Evolutionary conservation across 35 echinoderm and acorn worm genomes (phyloP), one percentile per base, ranked within the genome.

Genomic region (Anneissia japonica): DNA sequence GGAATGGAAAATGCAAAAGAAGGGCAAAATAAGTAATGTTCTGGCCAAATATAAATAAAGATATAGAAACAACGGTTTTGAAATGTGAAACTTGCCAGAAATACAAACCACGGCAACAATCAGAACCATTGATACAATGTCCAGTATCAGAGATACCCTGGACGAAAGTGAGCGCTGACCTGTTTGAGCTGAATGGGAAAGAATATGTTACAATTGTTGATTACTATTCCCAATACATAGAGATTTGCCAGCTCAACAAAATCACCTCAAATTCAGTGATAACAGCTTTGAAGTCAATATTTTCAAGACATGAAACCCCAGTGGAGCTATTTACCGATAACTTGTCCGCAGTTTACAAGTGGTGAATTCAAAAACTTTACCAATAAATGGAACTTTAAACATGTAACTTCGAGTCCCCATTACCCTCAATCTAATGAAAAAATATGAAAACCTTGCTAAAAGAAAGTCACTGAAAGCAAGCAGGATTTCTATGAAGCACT

Each of bases 401-500:
- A 97, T 45, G 80, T 32, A 34, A 90, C 87, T 12, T 84, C 89
- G 34, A 46, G 76, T 16, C 93, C 89, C 0, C 12, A 79, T 2
- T 92, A 89, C 37, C 89, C 85, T 30, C 90, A 92, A 38, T 75
- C 75, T 31, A 92, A 92, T 83, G 90, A n/a, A 77, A 77, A 77
- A 77, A 10, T 32, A 26, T 37, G 36, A 77, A 77, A 77, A 35
- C 76, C 14, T 17, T 77, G 32, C 16, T 77, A 1, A 32, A 34
- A 17, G n/a, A 77, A 32, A 77, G 76, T 37, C 6, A 32, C 1
- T 17, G 32, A 35, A 10, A 77, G 36, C n/a, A 77, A 34, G 3
- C 3, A 77, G n/a, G 76, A 77, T 32, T 26, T 37, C 1, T 34
- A 77, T 77, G 23, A 11, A 34, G 76, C 76, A 3, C 33, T 77